Evolutionary conservation across 2,888 invertebrate genomes (phyloP), one percentile per base, ranked within the genome.

Genomic region (Mactromeris polynyma): DNA sequence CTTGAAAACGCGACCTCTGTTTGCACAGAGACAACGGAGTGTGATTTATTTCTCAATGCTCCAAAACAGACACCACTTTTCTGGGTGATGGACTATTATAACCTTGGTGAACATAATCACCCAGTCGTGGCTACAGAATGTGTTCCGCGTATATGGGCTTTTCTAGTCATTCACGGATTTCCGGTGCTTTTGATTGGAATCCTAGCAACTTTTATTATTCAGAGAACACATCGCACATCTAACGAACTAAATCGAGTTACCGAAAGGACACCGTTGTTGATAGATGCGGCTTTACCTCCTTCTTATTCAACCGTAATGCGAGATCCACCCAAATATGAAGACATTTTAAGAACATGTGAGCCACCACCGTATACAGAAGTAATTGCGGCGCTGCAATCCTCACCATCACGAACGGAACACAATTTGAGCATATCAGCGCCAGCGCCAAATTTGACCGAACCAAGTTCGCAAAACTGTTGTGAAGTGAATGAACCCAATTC

Each of bases 101-200:
- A 91, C 33, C 78, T 91, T n/a, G 90, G 87, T 21, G 51, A 64
- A 9, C 81, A 83, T 40, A 86, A 81, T 31, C 90, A 90, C 58
- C 83, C 91, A 7, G 42, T 83, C n/a, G 87, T 90, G 77, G 82
- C 87, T 14, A 90, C 87, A 33, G 86, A 85, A 82, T 91, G 91
- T 69, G 87, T 90, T 64, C 91, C 91, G 2, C 77, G 90, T 64
- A 88, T 91, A 11, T 91, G 91, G 91, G 83, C 91, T 2, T 91
- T 90, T 73, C 46, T 87, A 19, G 17, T 91, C 21, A 79, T 90
- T 7, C 89, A 90, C 31, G 89, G 90, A 1, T 11, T 87, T 31
- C 77, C 80, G 21, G 79, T 87, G 31, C 64, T 91, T 6, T 31
- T 91, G 1, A 46, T 91, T 26, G 91, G 91, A 19, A 73, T 89